These are phyloP conservation scores for Lethenteron reissneri DNA, from an alignment of 2,113 vertebrate species.

Conservation along the genomic window DNA sequence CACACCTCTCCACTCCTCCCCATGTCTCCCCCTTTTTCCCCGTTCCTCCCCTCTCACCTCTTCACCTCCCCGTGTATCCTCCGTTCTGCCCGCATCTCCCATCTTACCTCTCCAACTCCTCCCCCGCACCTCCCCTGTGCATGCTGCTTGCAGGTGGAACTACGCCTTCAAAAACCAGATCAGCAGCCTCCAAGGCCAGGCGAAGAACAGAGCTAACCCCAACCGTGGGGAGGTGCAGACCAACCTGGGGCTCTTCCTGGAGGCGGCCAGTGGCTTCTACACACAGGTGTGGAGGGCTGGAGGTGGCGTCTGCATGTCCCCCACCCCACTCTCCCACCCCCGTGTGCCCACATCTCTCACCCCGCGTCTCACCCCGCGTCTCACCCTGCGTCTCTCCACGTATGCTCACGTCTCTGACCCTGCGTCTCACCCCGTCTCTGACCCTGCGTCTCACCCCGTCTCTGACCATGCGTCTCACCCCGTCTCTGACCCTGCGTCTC, in stretches of 20 bases:
- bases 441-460: too few relatives aligned
- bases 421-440: too few relatives aligned
- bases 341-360: too few relatives aligned
- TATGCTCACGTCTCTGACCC: too few relatives aligned
- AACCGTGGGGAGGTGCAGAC: constrained; percentile 95
- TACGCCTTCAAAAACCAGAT: constrained; percentile 99
- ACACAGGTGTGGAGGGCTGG: constrained; percentile 43
- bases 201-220: constrained; percentile 93
- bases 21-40: neutral
- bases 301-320: too few relatives aligned
- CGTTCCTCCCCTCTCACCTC: neutral
- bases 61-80: neutral
- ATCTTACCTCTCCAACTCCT: neutral
- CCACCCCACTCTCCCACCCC: too few relatives aligned
- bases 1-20: neutral
- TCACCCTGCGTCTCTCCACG: too few relatives aligned
- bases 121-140: neutral
- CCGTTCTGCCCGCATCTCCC: neutral
- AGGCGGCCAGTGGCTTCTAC: constrained; percentile 97
- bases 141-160: constrained; percentile 69
- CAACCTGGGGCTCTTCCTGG: constrained; percentile 83
- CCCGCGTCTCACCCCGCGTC: too few relatives aligned
- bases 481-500: too few relatives aligned
- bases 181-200: constrained; percentile 91
- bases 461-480: too few relatives aligned